Base-by-base conservation (phyloP, 2,113 vertebrate genomes). In the Grantiella picta region DNA sequence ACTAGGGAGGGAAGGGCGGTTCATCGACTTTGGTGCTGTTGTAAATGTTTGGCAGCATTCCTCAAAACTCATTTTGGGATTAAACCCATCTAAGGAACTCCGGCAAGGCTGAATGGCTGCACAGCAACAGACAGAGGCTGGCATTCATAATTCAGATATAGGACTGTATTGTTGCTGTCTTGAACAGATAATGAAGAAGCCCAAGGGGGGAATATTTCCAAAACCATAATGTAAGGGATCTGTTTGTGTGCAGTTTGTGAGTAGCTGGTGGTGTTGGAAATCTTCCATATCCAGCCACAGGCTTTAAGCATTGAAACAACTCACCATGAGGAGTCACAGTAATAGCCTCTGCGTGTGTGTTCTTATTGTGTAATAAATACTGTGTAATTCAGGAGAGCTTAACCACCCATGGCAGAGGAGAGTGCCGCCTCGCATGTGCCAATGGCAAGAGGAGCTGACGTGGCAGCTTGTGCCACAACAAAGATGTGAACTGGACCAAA, bases 371-470 rank as follows among this genome's bases (percentile, higher is more conserved):
- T 25, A 88, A 61, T 78, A 92, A 83, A 69, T 42, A 27, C 71
- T 1, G 1, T 21, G 61, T 49, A 59, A 90, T 68, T 93, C 57
- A 82, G 49, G 76, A 68, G 33, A 59, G 47, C 8, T 78, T 36
- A 64, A 57, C 57, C 79, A 85, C 40, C 70, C 70, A 7, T 4
- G 8, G 85, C 63, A 89, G 87, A 85, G 61, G 29, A 75, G 17
- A 4, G 15, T 1, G 1, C 2, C 73, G 68, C 50, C 72, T 57
- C 0, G 0, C 19, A 3, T 12, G 24, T 35, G 53, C 61, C 56
- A 35, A 21, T 10, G 31, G 69, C 70, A 79, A 72, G 49, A 80
- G 28, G 24, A 84, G 38, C 1, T 75, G 81, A 54, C 13, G 20
- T 72, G 59, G 84, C 59, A 81, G 66, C 27, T 65, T 42, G 52